Conservation (phyloP, 2,888 invertebrate genomes). For the Melinaea menophilus region DNA sequence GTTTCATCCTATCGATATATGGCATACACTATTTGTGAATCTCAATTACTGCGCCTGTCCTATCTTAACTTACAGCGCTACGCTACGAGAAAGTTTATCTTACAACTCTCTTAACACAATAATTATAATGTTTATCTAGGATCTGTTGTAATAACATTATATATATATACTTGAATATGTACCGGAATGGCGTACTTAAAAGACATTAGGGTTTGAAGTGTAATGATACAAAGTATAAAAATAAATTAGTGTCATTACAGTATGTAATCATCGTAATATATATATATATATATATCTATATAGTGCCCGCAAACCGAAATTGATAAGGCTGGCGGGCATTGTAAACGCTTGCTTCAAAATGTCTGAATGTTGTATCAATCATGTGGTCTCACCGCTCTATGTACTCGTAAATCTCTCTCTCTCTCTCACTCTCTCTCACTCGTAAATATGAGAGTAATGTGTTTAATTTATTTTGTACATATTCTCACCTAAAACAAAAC, state of each 20-base stretch:
- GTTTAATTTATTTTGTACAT: neutral
- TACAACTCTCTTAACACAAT: slow-evolving; percentile 2
- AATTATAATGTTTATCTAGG: no score
- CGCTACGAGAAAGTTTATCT: slow-evolving; percentile 9
- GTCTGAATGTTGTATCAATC: neutral
- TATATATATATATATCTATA: neutral
- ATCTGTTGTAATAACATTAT: no score
- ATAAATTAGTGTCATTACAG: no score
- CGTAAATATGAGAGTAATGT: neutral
- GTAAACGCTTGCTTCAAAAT: neutral
- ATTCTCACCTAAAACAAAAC: neutral
- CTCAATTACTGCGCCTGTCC: slow-evolving; percentile 15
- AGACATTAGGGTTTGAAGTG: no score
- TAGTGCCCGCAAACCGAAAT: neutral
- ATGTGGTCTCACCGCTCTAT: neutral
- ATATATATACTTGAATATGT: no score
- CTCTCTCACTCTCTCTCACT: no score
- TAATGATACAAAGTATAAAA: no score
- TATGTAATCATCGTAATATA: neutral
- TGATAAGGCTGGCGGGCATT: neutral
- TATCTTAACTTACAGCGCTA: slow-evolving; percentile 3
- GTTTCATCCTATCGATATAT: neutral
- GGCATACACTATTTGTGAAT: slow-evolving; percentile 8
- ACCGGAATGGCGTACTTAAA: no score
- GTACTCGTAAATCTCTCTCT: neutral